Evolutionary conservation across 2,888 invertebrate genomes (phyloP), one percentile per base, ranked within the genome.

Genomic region (Rugalucina vietnamica): DNA sequence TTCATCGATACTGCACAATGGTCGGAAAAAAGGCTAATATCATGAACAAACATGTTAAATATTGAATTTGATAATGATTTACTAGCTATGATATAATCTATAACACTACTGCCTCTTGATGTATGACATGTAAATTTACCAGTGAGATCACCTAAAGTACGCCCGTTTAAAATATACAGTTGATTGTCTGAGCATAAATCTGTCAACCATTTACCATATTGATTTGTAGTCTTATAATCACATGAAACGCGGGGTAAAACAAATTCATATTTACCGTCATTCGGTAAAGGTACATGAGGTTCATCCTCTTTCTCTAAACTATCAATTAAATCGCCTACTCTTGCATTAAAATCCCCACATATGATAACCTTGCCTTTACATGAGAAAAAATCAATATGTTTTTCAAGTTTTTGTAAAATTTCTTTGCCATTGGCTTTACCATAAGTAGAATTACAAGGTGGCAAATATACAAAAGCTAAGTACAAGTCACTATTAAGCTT

Each of bases 341-440:
- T 27, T 60, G 60, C 60, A 60, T 60, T 60, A 60, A 60, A 60
- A 29, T 60, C 60, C 27, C 29, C 60, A 60, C 60, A 60, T 27
- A 60, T 29, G 29, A 60, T 60, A 5, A 27, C 18, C 27, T 27
- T 60, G 18, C 60, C 60, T 5, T 5, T 29, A 18, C 29, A 29
- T 3, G 60, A 60, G 29, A 60, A 60, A 29, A 29, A 29, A 60
- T 29, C 29, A 18, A 60, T 60, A 8, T 60, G 29, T 60, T 60
- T 10, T 29, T 60, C 60, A 29, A 60, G 5, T 2, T 29, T 29
- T 27, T 60, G 29, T 29, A 60, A 60, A 27, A 29, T 8, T 29
- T 60, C 60, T n/a, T n/a, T n/a, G 4, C 60, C 60, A 60, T 60
- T 3, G 8, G 24, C 29, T 4, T 29, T 27, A 29, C 29, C 27